Percentiles rank a stretch among this genome's conserved stretches.
These are phyloP conservation scores for Drosophila mauritiana DNA, from an alignment of 1,140 invertebrate genomes.

Conservation along the genomic window DNA sequence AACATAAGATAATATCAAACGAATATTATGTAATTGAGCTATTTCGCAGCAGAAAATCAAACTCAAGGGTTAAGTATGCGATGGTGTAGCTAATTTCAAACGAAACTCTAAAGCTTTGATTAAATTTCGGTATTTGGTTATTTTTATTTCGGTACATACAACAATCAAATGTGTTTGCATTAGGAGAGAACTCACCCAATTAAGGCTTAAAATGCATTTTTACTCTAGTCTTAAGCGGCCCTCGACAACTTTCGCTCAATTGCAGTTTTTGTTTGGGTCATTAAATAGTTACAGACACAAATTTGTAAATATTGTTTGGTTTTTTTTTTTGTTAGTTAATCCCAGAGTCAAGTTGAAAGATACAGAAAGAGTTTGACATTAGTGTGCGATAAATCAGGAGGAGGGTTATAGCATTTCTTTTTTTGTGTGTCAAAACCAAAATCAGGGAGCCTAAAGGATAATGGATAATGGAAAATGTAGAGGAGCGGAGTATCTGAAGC, in stretches of 20 bases:
- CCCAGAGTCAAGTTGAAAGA: slow-evolving; percentile 79
- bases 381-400: slow-evolving; percentile 66
- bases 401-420: slow-evolving; percentile 11
- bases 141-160: slow-evolving; percentile 45
- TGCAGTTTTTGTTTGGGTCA: slow-evolving; percentile 56
- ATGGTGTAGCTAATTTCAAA: slow-evolving; percentile 36
- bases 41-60: slow-evolving; percentile 19
- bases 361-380: slow-evolving; percentile 81
- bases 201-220: slow-evolving; percentile 74
- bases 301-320: slow-evolving; percentile 42
- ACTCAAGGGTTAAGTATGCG: slow-evolving; percentile 34
- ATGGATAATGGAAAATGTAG: neutral
- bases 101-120: slow-evolving; percentile 53
- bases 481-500: slow-evolving; percentile 30
- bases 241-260: slow-evolving; percentile 80
- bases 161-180: slow-evolving; percentile 60
- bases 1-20: slow-evolving; percentile 5
- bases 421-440: slow-evolving; percentile 24
- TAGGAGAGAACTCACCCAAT: slow-evolving; percentile 75
- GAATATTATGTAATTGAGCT: slow-evolving; percentile 17
- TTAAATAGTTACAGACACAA: slow-evolving; percentile 57
- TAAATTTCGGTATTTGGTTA: slow-evolving; percentile 35
- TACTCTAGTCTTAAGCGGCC: slow-evolving; percentile 76
- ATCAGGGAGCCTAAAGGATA: neutral
- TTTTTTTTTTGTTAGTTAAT: slow-evolving; percentile 39